Base-by-base conservation (phyloP, 2,113 vertebrate genomes). In the Vidua chalybeata region DNA sequence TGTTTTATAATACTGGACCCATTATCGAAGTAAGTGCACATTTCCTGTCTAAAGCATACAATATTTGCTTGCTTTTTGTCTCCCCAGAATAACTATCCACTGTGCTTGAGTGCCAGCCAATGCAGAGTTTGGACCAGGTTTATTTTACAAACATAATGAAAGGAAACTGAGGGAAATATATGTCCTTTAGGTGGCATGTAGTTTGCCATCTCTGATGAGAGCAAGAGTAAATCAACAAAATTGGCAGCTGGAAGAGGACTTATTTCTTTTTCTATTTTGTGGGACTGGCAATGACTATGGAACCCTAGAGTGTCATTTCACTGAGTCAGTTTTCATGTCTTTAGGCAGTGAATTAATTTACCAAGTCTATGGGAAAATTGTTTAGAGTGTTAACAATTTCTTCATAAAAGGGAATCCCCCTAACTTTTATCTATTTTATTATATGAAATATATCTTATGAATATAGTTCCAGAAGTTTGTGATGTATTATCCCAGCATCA, bases 301-400 rank as follows among this genome's bases (percentile, higher is more conserved):
- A 94, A 75, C 69, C 54, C 62, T 54, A 20, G 39, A 75, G 69
- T 71, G 24, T 37, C 15, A 9, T 88, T 91, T 89, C 43, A 24
- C 8, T 79, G 39, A 76, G 28, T 66, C 49, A 48, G n/a, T 85
- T 92, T 89, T 95, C 75, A 18, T 62, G 30, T 80, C 54, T 85
- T 85, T 39, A 77, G 79, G 43, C 51, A 83, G 13, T 74, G 72
- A 91, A 82, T 91, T 87, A 77, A 95, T 87, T 91, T 76, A 76
- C 18, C 39, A 48, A 10, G 13, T 69, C 37, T 76, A 22, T 39
- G 71, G 26, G 13, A 87, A 89, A 85, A 55, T 35, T 49, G 8
- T 76, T 68, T 66, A 76, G 49, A 66, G 28, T 2, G 0, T 35
- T 93, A 80, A 37, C 13, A 90, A 80, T 91, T 91, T 87, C 58